Conservation (phyloP, 2,888 invertebrate species). For the Serripes groenlandicus region DNA sequence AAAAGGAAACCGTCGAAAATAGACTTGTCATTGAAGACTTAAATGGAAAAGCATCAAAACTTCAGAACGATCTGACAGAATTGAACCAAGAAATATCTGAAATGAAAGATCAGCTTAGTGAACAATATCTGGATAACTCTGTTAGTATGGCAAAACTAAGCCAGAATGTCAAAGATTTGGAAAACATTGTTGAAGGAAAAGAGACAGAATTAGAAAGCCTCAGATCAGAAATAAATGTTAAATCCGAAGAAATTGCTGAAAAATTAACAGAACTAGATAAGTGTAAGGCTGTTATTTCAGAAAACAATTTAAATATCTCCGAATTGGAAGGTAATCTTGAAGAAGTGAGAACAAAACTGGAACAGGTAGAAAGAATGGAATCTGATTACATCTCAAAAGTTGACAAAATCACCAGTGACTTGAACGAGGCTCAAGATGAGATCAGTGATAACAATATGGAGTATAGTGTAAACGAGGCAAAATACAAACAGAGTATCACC, state of each 20-base stretch:
- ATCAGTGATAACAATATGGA: constrained; percentile 24
- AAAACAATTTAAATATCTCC: too few species aligned
- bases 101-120: not conserved
- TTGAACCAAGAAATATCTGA: too few species aligned
- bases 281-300: not conserved
- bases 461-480: not conserved
- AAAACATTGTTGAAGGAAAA: constrained; percentile 27
- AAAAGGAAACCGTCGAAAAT: too few species aligned
- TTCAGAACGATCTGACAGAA: not conserved
- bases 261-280: not conserved
- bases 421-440: constrained; percentile 21
- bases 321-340: too few species aligned
- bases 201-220: constrained; percentile 40
- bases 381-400: not conserved
- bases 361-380: constrained; percentile 16
- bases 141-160: constrained; percentile 44
- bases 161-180: constrained; percentile 38
- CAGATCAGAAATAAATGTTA: constrained; percentile 26
- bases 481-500: constrained; percentile 53
- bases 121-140: constrained; percentile 44
- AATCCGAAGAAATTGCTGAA: constrained; percentile 12
- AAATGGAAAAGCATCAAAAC: too few species aligned
- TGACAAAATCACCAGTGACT: not conserved
- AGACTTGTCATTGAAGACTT: too few species aligned
- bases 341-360: constrained; percentile 20